Conservation (phyloP, 2,888 invertebrate genomes). For the Drosophila borealis region DNA sequence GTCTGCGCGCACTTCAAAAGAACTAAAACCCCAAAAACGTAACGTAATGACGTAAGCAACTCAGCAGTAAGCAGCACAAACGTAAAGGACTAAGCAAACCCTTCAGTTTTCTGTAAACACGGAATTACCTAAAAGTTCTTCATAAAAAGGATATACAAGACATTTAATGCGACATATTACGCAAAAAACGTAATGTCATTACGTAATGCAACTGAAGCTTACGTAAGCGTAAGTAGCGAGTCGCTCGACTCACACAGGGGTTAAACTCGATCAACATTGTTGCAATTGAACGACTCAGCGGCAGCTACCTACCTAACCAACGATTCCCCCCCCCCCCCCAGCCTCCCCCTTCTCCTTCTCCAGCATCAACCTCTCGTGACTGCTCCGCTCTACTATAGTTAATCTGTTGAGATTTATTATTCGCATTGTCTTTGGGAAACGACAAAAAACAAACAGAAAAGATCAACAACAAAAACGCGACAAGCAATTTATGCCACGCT, state of each 20-base stretch:
- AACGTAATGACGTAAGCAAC: too few relatives aligned
- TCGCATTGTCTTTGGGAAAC: slow-evolving; percentile 41
- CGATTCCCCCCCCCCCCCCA: neutral
- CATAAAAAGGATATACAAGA: neutral
- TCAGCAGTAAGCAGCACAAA: too few relatives aligned
- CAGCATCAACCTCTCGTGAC: too few relatives aligned
- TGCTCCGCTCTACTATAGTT: neutral
- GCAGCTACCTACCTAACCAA: neutral
- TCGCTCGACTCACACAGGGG: slow-evolving; percentile 7
- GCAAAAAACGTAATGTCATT: slow-evolving; percentile 28
- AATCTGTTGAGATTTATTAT: slow-evolving; percentile 41
- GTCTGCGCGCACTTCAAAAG: too few relatives aligned
- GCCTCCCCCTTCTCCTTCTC: too few relatives aligned
- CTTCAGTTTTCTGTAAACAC: too few relatives aligned
- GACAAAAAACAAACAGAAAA: slow-evolving; percentile 18
- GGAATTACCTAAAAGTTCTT: neutral
- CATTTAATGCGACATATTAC: too few relatives aligned
- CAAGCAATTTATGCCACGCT: slow-evolving; percentile 55
- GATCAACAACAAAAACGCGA: slow-evolving; percentile 21
- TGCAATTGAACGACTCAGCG: slow-evolving; percentile 8
- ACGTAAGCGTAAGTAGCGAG: slow-evolving; percentile 1
- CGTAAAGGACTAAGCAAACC: too few relatives aligned
- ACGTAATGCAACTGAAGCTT: slow-evolving; percentile 2
- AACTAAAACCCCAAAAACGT: too few relatives aligned
- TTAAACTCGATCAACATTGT: slow-evolving; percentile 42